Evolutionary conservation across 2,797 vertebrate genomes (phyloP), one percentile per base, ranked within the genome.

Genomic region (Malurus leucopterus): DNA sequence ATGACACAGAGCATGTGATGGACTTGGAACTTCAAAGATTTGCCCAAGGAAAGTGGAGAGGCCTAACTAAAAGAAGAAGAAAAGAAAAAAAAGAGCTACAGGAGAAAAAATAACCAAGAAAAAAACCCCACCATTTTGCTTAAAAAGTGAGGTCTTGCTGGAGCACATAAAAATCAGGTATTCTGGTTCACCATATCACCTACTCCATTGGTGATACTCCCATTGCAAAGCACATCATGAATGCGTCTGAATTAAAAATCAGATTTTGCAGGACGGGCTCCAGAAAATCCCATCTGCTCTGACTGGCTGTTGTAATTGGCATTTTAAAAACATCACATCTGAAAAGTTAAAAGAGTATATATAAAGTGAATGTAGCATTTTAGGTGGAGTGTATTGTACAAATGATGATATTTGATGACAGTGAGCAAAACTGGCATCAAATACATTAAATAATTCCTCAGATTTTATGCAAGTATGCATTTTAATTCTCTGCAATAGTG

Each of bases 1-100:
- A 30, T 6, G 55, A 89, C 51, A 51, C 17, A 82, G 3, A 69
- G 59, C 78, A 88, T 49, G 40, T 71, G 73, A 40, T 6, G 75
- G 76, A 90, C 34, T 90, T 90, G 75, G n/a, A 95, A 72, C 58
- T 83, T 95, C 61, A 93, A 93, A 88, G 34, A 41, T 75, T 47
- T 77, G 29, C 17, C 61, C 43, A 72, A 64, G 29, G 11, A 36
- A 50, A 88, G 49, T 43, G 53, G 78, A 93, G 61, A 93, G 32
- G 54, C 78, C 19, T 24, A 67, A 38, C 13, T 59, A 58, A 62
- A 12, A 38, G 40, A 67, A 44, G 74, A 32, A 68, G 44, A 29
- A 38, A 11, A 38, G 40, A 64, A 49, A 79, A 32, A 68, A 49
- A 29, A n/a, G 13, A 55, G 8, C 2, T 3, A 30, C 0, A 1